Conservation (phyloP, 2,113 vertebrate genomes). For the Atlantisia rogersi region DNA sequence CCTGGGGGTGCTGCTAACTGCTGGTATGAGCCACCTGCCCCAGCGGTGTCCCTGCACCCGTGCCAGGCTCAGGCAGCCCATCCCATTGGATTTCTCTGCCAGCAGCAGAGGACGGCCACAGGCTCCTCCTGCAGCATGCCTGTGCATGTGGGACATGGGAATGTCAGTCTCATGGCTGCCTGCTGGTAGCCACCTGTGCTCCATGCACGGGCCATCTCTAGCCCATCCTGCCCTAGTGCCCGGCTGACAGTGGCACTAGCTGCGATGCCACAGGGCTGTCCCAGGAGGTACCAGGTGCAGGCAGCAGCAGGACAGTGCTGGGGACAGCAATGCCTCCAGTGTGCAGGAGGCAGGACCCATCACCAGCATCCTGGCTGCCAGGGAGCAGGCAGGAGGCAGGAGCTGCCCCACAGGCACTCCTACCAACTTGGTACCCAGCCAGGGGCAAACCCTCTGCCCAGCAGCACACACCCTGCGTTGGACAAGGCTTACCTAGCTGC, state of each 20-base stretch:
- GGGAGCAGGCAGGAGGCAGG: background rate
- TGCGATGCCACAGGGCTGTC: background rate
- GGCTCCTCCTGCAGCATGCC: background rate
- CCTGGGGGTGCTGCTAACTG: background rate
- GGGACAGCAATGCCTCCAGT: fast-evolving
- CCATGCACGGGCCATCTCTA: background rate
- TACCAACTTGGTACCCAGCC: background rate
- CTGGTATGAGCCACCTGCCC: background rate
- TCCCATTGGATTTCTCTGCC: background rate
- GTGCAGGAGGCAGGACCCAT: background rate
- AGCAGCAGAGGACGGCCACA: background rate
- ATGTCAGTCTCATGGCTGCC: background rate
- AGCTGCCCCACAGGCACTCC: background rate
- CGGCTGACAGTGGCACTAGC: background rate
- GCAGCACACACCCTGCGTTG: background rate
- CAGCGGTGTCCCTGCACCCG: fast-evolving
- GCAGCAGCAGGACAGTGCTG: background rate
- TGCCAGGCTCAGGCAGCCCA: fast-evolving
- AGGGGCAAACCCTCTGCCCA: background rate
- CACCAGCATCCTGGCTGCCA: fast-evolving
- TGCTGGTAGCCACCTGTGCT: background rate
- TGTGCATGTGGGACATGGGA: fast-evolving
- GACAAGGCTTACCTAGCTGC: background rate
- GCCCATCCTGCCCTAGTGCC: background rate
- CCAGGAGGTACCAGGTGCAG: background rate